Percentiles rank a stretch among this genome's conserved stretches.
Conservation (phyloP, 2,888 invertebrate species). For the Willowsia nigromaculata region DNA sequence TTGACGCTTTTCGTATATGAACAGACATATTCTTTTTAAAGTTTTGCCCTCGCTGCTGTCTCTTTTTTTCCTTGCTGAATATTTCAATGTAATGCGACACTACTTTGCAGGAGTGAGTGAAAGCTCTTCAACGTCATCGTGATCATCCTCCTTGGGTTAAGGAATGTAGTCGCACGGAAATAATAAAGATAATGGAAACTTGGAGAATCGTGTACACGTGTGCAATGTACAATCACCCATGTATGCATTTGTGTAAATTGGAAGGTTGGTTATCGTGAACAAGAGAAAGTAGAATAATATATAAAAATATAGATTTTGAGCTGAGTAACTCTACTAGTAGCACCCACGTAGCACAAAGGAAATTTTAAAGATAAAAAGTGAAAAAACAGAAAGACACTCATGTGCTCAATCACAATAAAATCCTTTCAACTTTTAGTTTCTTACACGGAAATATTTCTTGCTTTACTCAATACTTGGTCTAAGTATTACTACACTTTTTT, state of each 20-base stretch:
- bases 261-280: background rate
- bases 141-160: slow-evolving; percentile 6
- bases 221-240: background rate
- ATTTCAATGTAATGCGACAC: slow-evolving; percentile 23
- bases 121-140: slow-evolving; percentile 37
- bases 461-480: background rate
- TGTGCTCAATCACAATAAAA: slow-evolving; percentile 7
- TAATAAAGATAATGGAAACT: slow-evolving; percentile 44
- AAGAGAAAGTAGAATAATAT: background rate
- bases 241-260: background rate
- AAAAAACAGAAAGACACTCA: background rate
- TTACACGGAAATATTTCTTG: background rate
- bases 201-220: background rate
- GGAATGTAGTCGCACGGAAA: slow-evolving; percentile 36
- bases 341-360: background rate
- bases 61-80: background rate
- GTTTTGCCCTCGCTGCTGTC: background rate
- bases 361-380: background rate
- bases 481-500: background rate
- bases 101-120: slow-evolving; percentile 3
- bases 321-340: too few species aligned
- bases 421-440: background rate
- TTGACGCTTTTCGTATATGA: background rate
- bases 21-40: slow-evolving; percentile 2
- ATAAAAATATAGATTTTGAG: too few species aligned